phyloP scores from a whole-genome alignment of 2,113 vertebrate genomes.

The Elanoides forficatus region DNA sequence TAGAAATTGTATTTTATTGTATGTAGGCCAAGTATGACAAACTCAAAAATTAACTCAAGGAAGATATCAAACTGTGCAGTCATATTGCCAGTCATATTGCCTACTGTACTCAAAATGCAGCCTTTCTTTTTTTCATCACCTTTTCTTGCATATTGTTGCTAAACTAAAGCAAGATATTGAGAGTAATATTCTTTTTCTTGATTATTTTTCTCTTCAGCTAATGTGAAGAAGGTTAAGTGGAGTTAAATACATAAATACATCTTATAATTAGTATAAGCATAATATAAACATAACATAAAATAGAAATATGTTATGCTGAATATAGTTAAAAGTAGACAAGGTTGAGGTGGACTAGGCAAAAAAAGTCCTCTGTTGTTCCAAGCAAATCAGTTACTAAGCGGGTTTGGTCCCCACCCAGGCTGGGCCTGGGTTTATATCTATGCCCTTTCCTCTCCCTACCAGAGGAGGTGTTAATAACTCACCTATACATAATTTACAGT shows the following conservation, averaged over 20 bases:
- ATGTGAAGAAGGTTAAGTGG: not conserved
- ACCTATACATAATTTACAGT: fast-evolving
- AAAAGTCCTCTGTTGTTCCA: not conserved
- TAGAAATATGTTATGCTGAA: not conserved
- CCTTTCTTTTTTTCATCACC: not conserved
- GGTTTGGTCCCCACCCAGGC: not conserved
- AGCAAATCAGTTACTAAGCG: not conserved
- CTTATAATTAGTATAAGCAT: not conserved
- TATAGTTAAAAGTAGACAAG: not conserved
- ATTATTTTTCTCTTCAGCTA: not conserved
- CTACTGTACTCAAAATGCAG: not conserved
- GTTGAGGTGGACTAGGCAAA: too few species aligned
- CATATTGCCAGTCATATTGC: not conserved
- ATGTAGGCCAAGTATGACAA: not conserved
- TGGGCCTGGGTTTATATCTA: not conserved
- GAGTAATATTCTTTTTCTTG: not conserved
- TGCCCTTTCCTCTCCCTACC: not conserved
- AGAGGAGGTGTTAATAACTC: not conserved
- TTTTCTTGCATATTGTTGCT: not conserved
- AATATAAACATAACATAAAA: not conserved
- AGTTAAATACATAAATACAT: not conserved
- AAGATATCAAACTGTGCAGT: not conserved
- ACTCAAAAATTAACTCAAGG: not conserved
- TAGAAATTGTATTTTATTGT: not conserved
- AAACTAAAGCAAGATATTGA: not conserved